Evolutionary conservation across 2,888 invertebrate genomes (phyloP).

Genomic region (Lymantria dispar): DNA sequence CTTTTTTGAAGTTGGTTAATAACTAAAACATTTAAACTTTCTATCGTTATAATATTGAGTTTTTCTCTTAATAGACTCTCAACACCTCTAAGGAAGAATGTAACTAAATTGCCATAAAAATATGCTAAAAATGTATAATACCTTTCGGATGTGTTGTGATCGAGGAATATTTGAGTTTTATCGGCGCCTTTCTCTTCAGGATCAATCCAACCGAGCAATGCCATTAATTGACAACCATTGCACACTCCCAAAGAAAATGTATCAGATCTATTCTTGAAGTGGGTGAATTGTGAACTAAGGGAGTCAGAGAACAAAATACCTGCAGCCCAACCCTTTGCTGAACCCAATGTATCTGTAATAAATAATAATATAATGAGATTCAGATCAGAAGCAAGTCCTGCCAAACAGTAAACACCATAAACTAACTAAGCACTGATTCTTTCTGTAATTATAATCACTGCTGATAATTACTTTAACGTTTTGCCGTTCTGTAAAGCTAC

Average conservation of each 20-base stretch:
- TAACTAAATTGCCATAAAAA: neutral
- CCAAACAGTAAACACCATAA: too few relatives aligned
- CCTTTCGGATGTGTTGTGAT: slow-evolving; percentile 94
- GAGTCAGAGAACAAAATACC: slow-evolving; percentile 91
- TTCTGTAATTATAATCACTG: too few relatives aligned
- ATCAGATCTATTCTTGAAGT: slow-evolving; percentile 88
- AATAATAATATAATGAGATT: neutral
- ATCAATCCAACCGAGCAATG: slow-evolving; percentile 94
- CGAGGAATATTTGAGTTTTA: slow-evolving; percentile 85
- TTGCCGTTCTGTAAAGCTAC: too few relatives aligned
- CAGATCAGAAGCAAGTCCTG: too few relatives aligned
- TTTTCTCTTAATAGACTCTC: neutral
- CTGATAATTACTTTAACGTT: too few relatives aligned
- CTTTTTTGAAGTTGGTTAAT: too few relatives aligned
- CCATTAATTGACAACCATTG: slow-evolving; percentile 99
- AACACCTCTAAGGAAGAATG: neutral
- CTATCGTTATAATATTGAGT: too few relatives aligned
- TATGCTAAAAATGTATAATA: slow-evolving; percentile 61
- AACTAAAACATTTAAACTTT: too few relatives aligned
- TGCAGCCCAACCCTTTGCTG: slow-evolving; percentile 99
- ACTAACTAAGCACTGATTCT: too few relatives aligned
- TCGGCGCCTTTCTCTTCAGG: slow-evolving; percentile 49
- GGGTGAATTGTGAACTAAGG: slow-evolving; percentile 88
- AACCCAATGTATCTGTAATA: slow-evolving; percentile 92
- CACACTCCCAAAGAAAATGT: slow-evolving; percentile 99